Evolutionary conservation across 2,888 invertebrate genomes (phyloP), one percentile per base, ranked within the genome.

Genomic region (Drosophila falleni): DNA sequence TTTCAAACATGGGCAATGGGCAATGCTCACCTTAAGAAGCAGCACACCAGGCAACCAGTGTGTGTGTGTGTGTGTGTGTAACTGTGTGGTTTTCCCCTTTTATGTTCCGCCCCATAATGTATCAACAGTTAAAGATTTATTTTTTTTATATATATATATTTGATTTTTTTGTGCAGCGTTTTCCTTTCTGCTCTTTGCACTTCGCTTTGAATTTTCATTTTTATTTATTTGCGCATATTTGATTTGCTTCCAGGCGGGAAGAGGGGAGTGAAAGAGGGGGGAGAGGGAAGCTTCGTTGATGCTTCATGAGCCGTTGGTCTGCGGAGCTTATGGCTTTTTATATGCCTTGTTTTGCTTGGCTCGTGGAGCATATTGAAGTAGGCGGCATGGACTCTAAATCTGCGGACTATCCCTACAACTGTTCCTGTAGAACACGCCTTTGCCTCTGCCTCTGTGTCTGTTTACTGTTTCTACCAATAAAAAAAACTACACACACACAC

Each of bases 191-290:
- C 62, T 80, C 68, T 70, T 81, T 77, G 76, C 76, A 77, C 72
- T 68, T 68, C 54, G 80, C 78, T 82, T 85, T 83, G 89, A 84
- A 80, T 83, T 89, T 84, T 84, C 81, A 89, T 84, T 89, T 84
- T 84, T 84, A 84, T 84, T 84, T 84, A 84, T 84, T 84, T 84
- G 89, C 87, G 84, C 84, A 84, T 84, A 89, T 89, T 89, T 84
- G 89, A 84, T 89, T 89, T 78, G 84, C 68, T 47, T 41, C 62
- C 53, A 69, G 68, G 68, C 31, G 33, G 19, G 10, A n/a, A 13
- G 58, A 19, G n/a, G 29, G 31, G 23, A 10, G 46, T 3, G 8
- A 23, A 5, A n/a, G 15, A 1, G 46, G n/a, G 16, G n/a, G 33
- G 29, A 31, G 23, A 33, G 47, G 23, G 23, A 23, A 39, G 60